Evolutionary conservation across 1,140 invertebrate species (phyloP).

Genomic region (Temnothorax nylanderi): DNA sequence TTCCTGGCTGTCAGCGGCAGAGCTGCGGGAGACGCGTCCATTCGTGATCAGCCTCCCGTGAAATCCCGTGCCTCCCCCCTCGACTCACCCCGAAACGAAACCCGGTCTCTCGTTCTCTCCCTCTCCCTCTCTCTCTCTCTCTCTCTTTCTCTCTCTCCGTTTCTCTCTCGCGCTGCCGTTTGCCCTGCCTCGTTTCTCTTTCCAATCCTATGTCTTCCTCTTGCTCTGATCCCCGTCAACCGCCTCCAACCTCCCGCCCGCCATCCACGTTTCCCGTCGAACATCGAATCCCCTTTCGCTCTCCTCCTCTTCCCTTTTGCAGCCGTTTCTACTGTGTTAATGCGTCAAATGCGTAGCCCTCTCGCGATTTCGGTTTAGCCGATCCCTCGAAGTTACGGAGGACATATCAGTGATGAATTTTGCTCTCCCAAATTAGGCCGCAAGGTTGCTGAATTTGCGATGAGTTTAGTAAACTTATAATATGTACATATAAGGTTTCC

Average conservation of each 20-base stretch:
- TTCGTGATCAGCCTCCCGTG: slow-evolving; percentile 85
- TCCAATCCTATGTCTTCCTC: slow-evolving; percentile 63
- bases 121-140: slow-evolving; percentile 55
- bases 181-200: slow-evolving; percentile 34
- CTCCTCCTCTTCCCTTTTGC: slow-evolving; percentile 31
- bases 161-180: slow-evolving; percentile 5
- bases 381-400: slow-evolving; percentile 1
- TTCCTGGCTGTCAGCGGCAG: slow-evolving; percentile 86
- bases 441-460: neutral
- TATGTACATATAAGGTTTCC: neutral
- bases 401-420: slow-evolving; percentile 31
- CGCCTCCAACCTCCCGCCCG: slow-evolving; percentile 65
- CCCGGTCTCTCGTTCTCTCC: slow-evolving; percentile 66
- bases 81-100: slow-evolving; percentile 80
- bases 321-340: slow-evolving; percentile 70
- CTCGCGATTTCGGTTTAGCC: slow-evolving; percentile 51
- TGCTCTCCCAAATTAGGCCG: slow-evolving; percentile 24
- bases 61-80: slow-evolving; percentile 82
- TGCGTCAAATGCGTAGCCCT: slow-evolving; percentile 73
- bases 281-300: slow-evolving; percentile 66
- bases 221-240: slow-evolving; percentile 68
- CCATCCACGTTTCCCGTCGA: slow-evolving; percentile 69
- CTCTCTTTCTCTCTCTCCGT: slow-evolving; percentile 54
- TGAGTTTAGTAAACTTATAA: neutral
- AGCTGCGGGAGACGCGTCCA: slow-evolving; percentile 85